phyloP scores from a whole-genome alignment of 2,797 vertebrate species.

The Apogon talboti region DNA sequence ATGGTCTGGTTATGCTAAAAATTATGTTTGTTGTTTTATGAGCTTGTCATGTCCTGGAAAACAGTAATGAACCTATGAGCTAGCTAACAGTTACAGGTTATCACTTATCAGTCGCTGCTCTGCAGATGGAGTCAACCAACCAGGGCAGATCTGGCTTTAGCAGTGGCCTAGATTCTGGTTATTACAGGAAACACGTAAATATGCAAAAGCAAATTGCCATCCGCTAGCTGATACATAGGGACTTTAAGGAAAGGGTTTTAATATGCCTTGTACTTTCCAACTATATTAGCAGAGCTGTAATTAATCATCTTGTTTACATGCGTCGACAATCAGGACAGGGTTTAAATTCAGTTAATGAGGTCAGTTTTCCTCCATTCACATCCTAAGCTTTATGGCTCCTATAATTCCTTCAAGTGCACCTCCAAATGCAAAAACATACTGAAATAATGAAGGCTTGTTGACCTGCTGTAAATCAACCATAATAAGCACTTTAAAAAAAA shows the following conservation, averaged over 20 bases:
- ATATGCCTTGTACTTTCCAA: conserved; percentile 15
- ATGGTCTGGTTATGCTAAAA: too few relatives aligned
- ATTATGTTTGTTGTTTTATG: too few relatives aligned
- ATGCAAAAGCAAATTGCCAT: too few relatives aligned
- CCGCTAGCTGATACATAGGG: too few relatives aligned
- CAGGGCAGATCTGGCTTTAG: too few relatives aligned
- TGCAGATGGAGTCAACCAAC: too few relatives aligned
- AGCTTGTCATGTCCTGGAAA: too few relatives aligned
- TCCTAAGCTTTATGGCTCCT: conserved; percentile 23
- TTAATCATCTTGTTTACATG: conserved; percentile 49
- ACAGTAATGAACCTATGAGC: too few relatives aligned
- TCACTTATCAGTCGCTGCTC: too few relatives aligned
- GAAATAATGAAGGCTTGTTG: conserved; percentile 14
- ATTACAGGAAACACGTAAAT: too few relatives aligned
- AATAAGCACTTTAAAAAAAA: background rate
- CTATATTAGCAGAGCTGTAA: conserved; percentile 8
- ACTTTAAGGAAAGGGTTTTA: conserved; percentile 2
- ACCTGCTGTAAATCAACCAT: conserved; percentile 16
- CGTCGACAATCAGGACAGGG: conserved; percentile 22
- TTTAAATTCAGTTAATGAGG: conserved; percentile 33
- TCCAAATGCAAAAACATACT: conserved; percentile 31
- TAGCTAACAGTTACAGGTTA: too few relatives aligned
- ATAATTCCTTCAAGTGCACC: conserved; percentile 27
- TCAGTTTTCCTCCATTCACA: conserved; percentile 26
- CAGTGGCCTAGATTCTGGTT: too few relatives aligned